Evolutionary conservation across 2,888 invertebrate species (phyloP).

Genomic region (Trichopoda pennipes): DNA sequence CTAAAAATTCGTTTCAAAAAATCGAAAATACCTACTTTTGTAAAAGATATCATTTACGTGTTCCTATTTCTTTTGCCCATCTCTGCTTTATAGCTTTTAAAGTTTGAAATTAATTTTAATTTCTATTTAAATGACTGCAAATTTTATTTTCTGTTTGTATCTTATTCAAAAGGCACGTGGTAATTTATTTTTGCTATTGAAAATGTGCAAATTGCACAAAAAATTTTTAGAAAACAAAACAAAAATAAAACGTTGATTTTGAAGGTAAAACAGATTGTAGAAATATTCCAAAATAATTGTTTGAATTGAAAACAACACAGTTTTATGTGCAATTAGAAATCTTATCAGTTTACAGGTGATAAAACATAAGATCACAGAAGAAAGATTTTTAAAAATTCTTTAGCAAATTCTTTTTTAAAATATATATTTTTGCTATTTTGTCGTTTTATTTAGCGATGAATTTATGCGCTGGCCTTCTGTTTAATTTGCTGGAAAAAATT

Average conservation of each 20-base stretch:
- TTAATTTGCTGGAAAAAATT: too few species aligned
- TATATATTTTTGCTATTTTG: too few species aligned
- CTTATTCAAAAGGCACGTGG: constrained; percentile 44
- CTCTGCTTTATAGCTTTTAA: constrained; percentile 4
- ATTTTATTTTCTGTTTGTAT: constrained; percentile 14
- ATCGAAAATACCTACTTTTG: too few species aligned
- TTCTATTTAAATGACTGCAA: constrained; percentile 36
- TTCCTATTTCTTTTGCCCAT: too few species aligned
- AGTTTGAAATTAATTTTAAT: constrained; percentile 19
- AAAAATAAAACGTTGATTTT: constrained; percentile 34
- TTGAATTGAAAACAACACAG: constrained; percentile 8
- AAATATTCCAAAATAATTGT: constrained; percentile 8
- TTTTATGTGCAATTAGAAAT: constrained; percentile 44
- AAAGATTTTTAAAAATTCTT: too few species aligned
- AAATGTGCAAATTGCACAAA: constrained; percentile 35
- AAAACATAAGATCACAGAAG: background rate
- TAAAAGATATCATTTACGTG: too few species aligned
- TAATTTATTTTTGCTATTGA: constrained; percentile 24
- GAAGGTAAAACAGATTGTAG: constrained; percentile 61
- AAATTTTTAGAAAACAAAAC: background rate
- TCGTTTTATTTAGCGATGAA: too few species aligned
- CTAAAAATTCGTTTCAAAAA: too few species aligned
- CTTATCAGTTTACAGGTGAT: constrained; percentile 31
- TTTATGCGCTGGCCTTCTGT: too few species aligned
- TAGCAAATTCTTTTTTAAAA: too few species aligned